Evolutionary conservation across 2,113 vertebrate genomes (phyloP).

Genomic region (Sebastes fasciatus): DNA sequence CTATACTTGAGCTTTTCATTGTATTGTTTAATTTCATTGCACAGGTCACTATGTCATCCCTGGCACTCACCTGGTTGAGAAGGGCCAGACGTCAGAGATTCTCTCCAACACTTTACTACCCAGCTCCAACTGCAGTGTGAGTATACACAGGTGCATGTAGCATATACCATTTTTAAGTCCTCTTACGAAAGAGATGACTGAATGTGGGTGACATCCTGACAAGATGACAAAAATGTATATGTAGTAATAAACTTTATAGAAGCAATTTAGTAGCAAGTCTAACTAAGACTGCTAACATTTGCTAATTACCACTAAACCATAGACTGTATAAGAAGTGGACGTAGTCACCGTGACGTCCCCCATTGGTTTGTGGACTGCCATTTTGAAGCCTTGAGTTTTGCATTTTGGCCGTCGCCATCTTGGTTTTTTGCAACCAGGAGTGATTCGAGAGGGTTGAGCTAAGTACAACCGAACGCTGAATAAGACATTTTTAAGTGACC

Average conservation of each 20-base stretch:
- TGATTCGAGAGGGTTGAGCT: too few relatives aligned
- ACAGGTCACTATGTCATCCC: constrained; percentile 80
- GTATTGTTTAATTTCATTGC: background rate
- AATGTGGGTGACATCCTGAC: too few relatives aligned
- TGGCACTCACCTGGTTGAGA: constrained; percentile 33
- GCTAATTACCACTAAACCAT: background rate
- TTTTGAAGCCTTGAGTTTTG: too few relatives aligned
- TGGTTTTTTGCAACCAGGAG: too few relatives aligned
- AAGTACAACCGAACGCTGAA: too few relatives aligned
- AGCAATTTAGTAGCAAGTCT: background rate
- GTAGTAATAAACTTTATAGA: background rate
- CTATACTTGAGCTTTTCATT: background rate
- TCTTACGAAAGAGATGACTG: background rate
- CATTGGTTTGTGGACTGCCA: too few relatives aligned
- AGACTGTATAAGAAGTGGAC: too few relatives aligned
- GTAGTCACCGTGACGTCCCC: too few relatives aligned
- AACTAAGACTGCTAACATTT: background rate
- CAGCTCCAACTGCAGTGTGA: constrained; percentile 79
- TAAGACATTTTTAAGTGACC: too few relatives aligned
- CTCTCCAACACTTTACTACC: constrained; percentile 81
- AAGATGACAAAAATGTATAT: background rate
- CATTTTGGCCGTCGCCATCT: too few relatives aligned
- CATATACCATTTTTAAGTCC: too few relatives aligned
- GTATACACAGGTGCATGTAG: constrained; percentile 19
- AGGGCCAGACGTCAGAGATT: constrained; percentile 70